These are phyloP conservation scores for Anomalospiza imberbis DNA, from an alignment of 2,797 vertebrate genomes.

Conservation along the genomic window DNA sequence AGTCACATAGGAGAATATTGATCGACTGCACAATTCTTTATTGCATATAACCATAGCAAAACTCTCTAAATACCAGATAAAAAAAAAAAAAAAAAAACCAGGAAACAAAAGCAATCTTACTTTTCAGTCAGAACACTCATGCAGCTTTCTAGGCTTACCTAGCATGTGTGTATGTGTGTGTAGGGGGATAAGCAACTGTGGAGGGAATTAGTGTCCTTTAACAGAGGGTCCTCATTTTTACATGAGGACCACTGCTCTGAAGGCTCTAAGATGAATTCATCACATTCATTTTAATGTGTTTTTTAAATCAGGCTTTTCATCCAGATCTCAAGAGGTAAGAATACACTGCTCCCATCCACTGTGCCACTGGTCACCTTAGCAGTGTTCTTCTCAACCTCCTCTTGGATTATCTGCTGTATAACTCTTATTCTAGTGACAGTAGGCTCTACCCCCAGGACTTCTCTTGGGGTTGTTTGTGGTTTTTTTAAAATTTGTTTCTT, in stretches of 20 bases:
- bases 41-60: background rate
- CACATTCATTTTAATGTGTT: background rate
- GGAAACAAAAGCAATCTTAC: background rate
- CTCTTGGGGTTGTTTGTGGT: background rate
- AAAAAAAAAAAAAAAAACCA: slow-evolving; percentile 5
- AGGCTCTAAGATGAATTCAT: background rate
- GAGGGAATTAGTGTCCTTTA: background rate
- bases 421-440: background rate
- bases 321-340: background rate
- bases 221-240: background rate
- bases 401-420: background rate
- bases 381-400: background rate
- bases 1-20: background rate
- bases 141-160: background rate
- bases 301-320: background rate
- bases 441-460: background rate
- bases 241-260: background rate
- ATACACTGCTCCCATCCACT: background rate
- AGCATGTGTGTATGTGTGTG: background rate
- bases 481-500: background rate
- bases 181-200: background rate
- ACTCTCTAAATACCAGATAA: background rate
- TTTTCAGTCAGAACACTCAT: background rate
- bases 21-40: background rate
- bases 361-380: background rate